Conservation (phyloP, 2,888 invertebrate genomes). For the Fissipunctia ypsillon region DNA sequence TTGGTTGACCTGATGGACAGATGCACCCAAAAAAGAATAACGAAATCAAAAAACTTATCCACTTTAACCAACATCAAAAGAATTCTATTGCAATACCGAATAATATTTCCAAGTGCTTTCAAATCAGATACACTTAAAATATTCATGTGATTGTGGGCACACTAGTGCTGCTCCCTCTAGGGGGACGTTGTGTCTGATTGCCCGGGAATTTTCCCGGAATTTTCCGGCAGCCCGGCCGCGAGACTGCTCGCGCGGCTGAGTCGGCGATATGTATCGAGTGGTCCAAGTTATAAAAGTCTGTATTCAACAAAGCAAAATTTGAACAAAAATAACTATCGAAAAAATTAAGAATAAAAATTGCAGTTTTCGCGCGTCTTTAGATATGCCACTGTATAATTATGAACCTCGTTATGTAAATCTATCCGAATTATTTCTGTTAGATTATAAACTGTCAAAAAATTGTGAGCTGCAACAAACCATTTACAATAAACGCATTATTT, state of each 20-base stretch:
- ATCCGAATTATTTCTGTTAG: too few species aligned
- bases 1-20: neutral
- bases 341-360: too few species aligned
- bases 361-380: too few species aligned
- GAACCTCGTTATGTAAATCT: too few species aligned
- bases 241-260: conserved; percentile 69
- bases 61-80: conserved; percentile 1
- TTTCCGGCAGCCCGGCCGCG: conserved; percentile 71
- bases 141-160: conserved; percentile 65
- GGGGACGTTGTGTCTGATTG: conserved; percentile 75
- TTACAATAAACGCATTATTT: too few species aligned
- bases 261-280: conserved; percentile 63
- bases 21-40: neutral
- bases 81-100: conserved; percentile 24
- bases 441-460: too few species aligned
- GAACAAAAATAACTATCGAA: too few species aligned
- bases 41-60: conserved; percentile 5
- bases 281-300: conserved; percentile 30
- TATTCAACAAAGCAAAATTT: neutral
- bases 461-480: too few species aligned
- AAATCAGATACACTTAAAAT: conserved; percentile 52
- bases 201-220: conserved; percentile 74
- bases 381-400: too few species aligned
- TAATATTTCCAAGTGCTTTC: conserved; percentile 40
- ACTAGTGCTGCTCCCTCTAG: conserved; percentile 65